Evolutionary conservation across 2,888 invertebrate genomes (phyloP), one percentile per base, ranked within the genome.

Genomic region (Apodemia mormo): DNA sequence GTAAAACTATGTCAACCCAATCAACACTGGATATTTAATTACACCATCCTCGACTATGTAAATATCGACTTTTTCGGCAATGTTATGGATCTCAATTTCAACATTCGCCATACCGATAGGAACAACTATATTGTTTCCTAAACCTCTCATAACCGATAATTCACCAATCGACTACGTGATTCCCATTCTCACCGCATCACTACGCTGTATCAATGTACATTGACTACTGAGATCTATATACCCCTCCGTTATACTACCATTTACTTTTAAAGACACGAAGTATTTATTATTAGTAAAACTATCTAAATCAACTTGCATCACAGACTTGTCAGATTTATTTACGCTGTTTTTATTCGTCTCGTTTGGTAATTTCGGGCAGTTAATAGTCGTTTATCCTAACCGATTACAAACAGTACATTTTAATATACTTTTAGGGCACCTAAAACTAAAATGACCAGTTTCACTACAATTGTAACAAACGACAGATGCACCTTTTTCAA

Each of bases 391-490:
- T 30, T 69, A 56, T 29, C 69, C 69, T 64, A 65, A 37, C 30
- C 29, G n/a, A 37, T 56, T 54, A 66, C 69, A 69, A 22, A 54
- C 52, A 37, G 43, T 65, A 56, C 69, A 69, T 12, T 65, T 49
- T 12, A 69, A 43, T 30, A 30, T 65, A 22, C n/a, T 65, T 29
- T 69, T 69, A 5, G 66, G 54, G 29, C 73, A 73, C 29, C 45
- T 66, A 40, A 58, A 70, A 52, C 68, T 65, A 45, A 56, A 65
- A 52, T 70, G 68, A 37, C 70, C 70, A 14, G 30, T n/a, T 12
- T 65, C 70, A 12, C 37, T 65, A 37, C 68, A 68, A 65, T 68
- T 68, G 10, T 52, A 69, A 29, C 69, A 69, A 10, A 58, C 43
- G 10, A 56, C 54, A 2, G 58, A 10, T 10, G 58, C 12, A 58